Conservation (phyloP, 1,140 invertebrate genomes). For the Holcopasites calliopsidis region DNA sequence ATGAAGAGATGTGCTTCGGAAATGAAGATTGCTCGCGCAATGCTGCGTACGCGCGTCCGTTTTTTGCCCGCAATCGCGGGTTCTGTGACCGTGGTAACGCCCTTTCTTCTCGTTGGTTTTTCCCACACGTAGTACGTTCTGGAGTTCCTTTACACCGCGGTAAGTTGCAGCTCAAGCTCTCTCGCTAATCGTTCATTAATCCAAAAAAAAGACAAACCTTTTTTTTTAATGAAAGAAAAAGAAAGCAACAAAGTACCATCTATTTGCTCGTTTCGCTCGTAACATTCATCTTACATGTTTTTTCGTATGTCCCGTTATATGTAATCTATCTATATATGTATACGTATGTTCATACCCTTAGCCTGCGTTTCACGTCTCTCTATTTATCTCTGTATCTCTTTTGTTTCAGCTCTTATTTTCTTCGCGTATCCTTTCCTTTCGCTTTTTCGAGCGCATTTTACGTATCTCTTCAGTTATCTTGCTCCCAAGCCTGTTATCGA, state of each 20-base stretch:
- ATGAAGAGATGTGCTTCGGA: not conserved
- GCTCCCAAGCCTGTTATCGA: slow-evolving; percentile 40
- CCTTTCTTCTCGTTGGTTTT: slow-evolving; percentile 82
- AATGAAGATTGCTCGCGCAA: slow-evolving; percentile 64
- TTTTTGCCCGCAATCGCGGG: slow-evolving; percentile 74
- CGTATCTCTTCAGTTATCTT: slow-evolving; percentile 4
- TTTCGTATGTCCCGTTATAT: slow-evolving; percentile 74
- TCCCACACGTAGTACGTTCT: slow-evolving; percentile 93
- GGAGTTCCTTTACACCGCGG: slow-evolving; percentile 97
- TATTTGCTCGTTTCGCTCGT: slow-evolving; percentile 76
- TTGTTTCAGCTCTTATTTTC: slow-evolving; percentile 18
- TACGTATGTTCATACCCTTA: slow-evolving; percentile 58
- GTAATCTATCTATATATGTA: slow-evolving; percentile 62
- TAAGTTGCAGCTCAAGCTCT: slow-evolving; percentile 89
- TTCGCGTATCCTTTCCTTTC: not conserved
- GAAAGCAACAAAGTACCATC: slow-evolving; percentile 62
- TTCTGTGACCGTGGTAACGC: slow-evolving; percentile 80
- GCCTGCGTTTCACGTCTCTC: slow-evolving; percentile 59
- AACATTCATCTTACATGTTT: slow-evolving; percentile 77
- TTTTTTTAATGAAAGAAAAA: slow-evolving; percentile 31
- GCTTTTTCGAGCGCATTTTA: not conserved
- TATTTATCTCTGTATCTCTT: not conserved
- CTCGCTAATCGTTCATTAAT: slow-evolving; percentile 79
- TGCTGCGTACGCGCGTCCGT: slow-evolving; percentile 71
- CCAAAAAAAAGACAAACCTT: slow-evolving; percentile 57